Evolutionary conservation across 1,140 invertebrate species (phyloP).

Genomic region (Lordiphosa mommai): DNA sequence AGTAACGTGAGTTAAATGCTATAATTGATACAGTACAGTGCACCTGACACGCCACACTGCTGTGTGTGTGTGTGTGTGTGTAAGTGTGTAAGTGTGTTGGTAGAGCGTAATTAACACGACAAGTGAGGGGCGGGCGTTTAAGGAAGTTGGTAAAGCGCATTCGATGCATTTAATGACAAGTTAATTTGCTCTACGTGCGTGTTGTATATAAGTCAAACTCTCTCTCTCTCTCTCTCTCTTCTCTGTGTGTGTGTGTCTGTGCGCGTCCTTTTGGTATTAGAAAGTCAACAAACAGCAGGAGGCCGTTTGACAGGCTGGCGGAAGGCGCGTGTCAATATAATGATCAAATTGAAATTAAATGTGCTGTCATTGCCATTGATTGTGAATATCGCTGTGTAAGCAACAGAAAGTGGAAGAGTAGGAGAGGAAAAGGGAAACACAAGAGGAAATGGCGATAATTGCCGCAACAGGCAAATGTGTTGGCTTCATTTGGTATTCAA

Average conservation of each 20-base stretch:
- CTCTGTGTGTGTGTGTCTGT: constrained; percentile 2
- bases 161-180: constrained; percentile 66
- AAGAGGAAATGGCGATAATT: constrained; percentile 14
- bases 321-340: constrained; percentile 43
- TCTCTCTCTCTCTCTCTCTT: neutral
- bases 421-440: neutral
- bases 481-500: constrained; percentile 1
- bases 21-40: constrained; percentile 43
- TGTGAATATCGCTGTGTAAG: constrained; percentile 4
- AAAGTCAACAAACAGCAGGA: constrained; percentile 43
- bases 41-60: constrained; percentile 34
- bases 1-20: constrained; percentile 30
- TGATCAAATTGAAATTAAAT: constrained; percentile 58
- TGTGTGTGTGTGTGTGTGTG: constrained; percentile 1
- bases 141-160: constrained; percentile 23
- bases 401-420: neutral
- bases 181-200: constrained; percentile 40
- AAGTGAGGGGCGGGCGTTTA: constrained; percentile 9
- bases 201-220: neutral
- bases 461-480: neutral
- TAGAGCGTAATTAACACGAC: constrained; percentile 48
- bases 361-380: constrained; percentile 38
- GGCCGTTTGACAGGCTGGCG: constrained; percentile 19
- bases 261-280: constrained; percentile 33
- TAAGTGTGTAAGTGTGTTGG: constrained; percentile 9